Percentiles rank a stretch among this genome's conserved stretches.
Evolutionary conservation across 1,140 invertebrate genomes (phyloP).

Genomic region (Temnothorax longispinosus): DNA sequence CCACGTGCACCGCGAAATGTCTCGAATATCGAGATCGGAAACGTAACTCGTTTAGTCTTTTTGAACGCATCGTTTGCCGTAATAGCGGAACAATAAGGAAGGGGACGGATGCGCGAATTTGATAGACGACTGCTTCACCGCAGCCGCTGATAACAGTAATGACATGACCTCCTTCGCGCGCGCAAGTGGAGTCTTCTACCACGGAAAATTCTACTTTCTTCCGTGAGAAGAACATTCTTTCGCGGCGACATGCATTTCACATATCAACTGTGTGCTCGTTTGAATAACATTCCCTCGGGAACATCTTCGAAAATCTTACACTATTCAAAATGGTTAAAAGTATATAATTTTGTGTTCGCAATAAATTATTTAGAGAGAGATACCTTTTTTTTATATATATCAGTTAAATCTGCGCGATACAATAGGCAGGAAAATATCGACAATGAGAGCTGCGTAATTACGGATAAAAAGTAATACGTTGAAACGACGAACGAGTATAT

Average conservation of each 20-base stretch:
- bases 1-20: constrained; percentile 40
- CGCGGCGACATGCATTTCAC: constrained; percentile 41
- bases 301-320: constrained; percentile 17
- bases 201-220: neutral
- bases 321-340: constrained; percentile 24
- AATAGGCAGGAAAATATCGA: constrained; percentile 14
- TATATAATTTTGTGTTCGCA: neutral
- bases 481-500: constrained; percentile 61
- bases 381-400: neutral
- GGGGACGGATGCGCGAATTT: constrained; percentile 46
- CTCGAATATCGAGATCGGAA: constrained; percentile 28
- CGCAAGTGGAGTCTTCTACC: neutral
- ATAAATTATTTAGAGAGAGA: neutral
- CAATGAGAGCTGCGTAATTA: constrained; percentile 21
- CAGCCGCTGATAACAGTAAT: constrained; percentile 51
- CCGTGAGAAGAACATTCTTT: constrained; percentile 38
- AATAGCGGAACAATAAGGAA: constrained; percentile 31
- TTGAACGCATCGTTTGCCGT: constrained; percentile 29
- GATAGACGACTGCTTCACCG: constrained; percentile 48
- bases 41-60: constrained; percentile 36
- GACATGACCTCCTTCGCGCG: constrained; percentile 42
- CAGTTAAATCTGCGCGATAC: neutral
- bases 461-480: constrained; percentile 67
- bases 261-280: constrained; percentile 46
- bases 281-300: constrained; percentile 30